phyloP scores from a whole-genome alignment of 2,797 vertebrate species.

The Heterohyrax brucei region DNA sequence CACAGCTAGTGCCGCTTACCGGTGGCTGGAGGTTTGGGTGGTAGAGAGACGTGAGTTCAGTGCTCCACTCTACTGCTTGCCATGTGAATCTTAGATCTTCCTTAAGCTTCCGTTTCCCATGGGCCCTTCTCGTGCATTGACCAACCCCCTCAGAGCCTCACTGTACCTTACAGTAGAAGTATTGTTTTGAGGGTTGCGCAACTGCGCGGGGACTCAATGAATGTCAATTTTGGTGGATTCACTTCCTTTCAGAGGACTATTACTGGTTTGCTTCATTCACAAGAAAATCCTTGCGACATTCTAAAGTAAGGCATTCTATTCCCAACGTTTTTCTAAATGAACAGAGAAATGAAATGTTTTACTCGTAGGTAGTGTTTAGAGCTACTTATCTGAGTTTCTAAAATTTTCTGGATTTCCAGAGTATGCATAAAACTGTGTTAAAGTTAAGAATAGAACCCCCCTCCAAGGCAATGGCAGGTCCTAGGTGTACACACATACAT shows the following conservation, averaged over 20 bases:
- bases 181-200: background rate
- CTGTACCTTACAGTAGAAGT: background rate
- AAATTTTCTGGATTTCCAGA: background rate
- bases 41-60: fast-evolving
- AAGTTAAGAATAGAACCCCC: background rate
- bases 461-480: background rate
- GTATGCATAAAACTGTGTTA: background rate
- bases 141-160: background rate
- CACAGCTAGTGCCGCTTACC: too few relatives aligned
- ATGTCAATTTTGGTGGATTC: background rate
- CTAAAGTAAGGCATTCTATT: background rate
- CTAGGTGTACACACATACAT: too few relatives aligned
- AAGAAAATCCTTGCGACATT: background rate
- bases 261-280: background rate
- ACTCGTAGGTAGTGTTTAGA: background rate
- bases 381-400: background rate
- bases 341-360: background rate
- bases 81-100: background rate
- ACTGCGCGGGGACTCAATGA: fast-evolving
- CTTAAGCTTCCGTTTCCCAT: background rate
- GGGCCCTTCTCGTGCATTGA: background rate
- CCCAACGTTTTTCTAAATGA: background rate
- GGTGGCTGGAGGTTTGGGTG: background rate
- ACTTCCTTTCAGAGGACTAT: background rate
- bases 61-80: background rate